These are phyloP conservation scores for Corynorhinus townsendii DNA, from an alignment of 2,113 vertebrate genomes.

Conservation along the genomic window DNA sequence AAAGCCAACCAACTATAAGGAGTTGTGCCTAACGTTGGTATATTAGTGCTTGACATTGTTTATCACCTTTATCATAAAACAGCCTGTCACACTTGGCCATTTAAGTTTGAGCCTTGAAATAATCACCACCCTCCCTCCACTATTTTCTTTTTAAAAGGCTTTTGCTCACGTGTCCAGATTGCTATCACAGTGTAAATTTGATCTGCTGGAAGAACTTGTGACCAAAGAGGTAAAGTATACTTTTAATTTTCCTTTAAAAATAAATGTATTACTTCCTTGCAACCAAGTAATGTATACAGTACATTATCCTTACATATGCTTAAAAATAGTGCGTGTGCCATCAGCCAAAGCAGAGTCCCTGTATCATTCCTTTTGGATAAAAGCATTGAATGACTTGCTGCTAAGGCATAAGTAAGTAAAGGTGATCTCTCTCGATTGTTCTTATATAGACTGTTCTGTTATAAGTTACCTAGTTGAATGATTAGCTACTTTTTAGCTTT, in stretches of 20 bases:
- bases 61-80: neutral
- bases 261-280: neutral
- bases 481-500: neutral
- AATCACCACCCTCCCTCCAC: neutral
- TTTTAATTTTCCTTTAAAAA: slow-evolving; percentile 54
- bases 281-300: neutral
- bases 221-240: slow-evolving; percentile 87
- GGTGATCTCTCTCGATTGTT: neutral
- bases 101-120: slow-evolving; percentile 30
- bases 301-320: neutral
- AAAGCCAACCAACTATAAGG: neutral
- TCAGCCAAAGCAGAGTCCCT: neutral
- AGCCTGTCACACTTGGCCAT: neutral
- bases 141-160: slow-evolving; percentile 80
- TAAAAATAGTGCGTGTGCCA: neutral
- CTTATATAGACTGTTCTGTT: neutral
- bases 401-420: neutral
- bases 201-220: slow-evolving; percentile 90
- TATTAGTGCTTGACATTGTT: neutral
- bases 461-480: neutral
- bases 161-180: slow-evolving; percentile 92
- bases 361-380: neutral
- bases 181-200: slow-evolving; percentile 89
- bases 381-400: neutral
- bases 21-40: neutral